Conservation (phyloP, 2,113 vertebrate species). For the Thymallus thymallus region DNA sequence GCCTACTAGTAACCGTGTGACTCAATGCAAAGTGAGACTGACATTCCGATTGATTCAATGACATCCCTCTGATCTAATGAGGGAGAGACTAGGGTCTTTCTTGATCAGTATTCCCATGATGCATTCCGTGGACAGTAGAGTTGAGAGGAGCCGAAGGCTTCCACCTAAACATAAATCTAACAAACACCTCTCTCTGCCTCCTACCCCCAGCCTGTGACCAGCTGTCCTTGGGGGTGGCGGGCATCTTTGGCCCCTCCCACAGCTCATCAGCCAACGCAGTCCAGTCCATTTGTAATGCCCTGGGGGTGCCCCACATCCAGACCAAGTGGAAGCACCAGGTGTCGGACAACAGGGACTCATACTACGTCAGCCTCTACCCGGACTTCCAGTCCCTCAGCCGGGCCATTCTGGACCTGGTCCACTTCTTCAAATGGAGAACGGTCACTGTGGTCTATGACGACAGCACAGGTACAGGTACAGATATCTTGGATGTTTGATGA, state of each 20-base stretch:
- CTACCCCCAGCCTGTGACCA: slow-evolving; percentile 88
- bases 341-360: slow-evolving; percentile 95
- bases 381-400: slow-evolving; percentile 96
- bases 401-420: slow-evolving; percentile 96
- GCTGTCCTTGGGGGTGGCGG: slow-evolving; percentile 94
- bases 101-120: too few species aligned
- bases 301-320: slow-evolving; percentile 88
- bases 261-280: slow-evolving; percentile 78
- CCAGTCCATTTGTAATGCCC: slow-evolving; percentile 77
- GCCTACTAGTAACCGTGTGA: too few species aligned
- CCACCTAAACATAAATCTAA: not conserved
- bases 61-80: too few species aligned
- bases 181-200: not conserved
- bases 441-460: slow-evolving; percentile 85
- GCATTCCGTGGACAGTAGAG: too few species aligned
- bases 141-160: not conserved
- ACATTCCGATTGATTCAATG: too few species aligned
- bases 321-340: slow-evolving; percentile 98
- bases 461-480: slow-evolving; percentile 90
- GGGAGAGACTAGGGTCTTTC: too few species aligned
- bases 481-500: not conserved
- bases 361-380: slow-evolving; percentile 95
- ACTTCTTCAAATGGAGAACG: slow-evolving; percentile 98
- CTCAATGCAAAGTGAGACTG: too few species aligned
- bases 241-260: slow-evolving; percentile 87